Evolutionary conservation across 1,140 invertebrate species (phyloP), one percentile per base, ranked within the genome.

Genomic region (Drosophila bifasciata): DNA sequence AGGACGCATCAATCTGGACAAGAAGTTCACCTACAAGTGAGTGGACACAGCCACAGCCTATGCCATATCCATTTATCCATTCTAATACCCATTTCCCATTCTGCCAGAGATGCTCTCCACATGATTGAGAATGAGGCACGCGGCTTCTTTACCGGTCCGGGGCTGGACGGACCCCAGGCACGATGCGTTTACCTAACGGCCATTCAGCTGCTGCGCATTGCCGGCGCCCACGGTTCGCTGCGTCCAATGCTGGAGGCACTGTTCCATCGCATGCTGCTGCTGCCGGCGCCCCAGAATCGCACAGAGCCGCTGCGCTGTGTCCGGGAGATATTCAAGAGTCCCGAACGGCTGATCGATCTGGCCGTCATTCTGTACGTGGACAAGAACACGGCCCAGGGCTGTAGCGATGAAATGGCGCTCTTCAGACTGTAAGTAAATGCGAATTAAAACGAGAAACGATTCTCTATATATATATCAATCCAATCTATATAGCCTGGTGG

Each of bases 221-320:
- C 98, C 3, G 97, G 97, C 0, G 95, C 95, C 56, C 95, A 97
- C 21, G 94, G 95, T 1, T 96, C 96, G 8, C 92, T 98, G 53
- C 93, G 97, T 15, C 97, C 97, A 13, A 97, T 98, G 40, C 92
- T 98, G 58, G 97, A 98, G 90, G 97, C 97, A 0, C 93, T 98
- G 2, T 98, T 98, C 90, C 97, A 98, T 92, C 93, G 97, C 36
- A 98, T 98, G 96, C 92, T 98, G 0, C 92, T 98, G 0, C 96
- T 98, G 92, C 97, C 97, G 21, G 95, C 96, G 0, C 95, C 96
- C 0, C 93, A 95, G 40, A 96, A 97, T 91, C 94, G 97, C 39
- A 92, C 96, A 4, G 97, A 98, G 88, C 95, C 97, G 0, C 90
- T 98, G 7, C 95, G 96, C 73, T 96, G 96, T 69, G 93, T 97